Evolutionary conservation across 53 echinoderm and acorn worm species (phyloP).

Genomic region (Holothuria leucospilota): DNA sequence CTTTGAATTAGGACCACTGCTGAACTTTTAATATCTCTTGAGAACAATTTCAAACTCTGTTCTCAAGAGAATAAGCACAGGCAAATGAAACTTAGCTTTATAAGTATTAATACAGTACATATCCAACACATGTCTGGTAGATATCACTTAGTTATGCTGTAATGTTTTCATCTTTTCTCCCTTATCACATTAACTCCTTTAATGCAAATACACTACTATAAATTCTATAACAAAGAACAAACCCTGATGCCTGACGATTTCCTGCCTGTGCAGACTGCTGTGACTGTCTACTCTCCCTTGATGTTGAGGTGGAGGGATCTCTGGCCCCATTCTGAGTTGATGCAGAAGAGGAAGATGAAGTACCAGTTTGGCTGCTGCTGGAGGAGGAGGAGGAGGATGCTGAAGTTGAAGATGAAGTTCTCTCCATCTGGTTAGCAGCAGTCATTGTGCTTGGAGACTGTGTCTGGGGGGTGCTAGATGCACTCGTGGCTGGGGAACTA

Average conservation of each 20-base stretch:
- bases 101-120: too few species aligned
- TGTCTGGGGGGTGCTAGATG: constrained; percentile 31
- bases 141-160: too few species aligned
- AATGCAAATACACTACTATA: too few species aligned
- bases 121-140: too few species aligned
- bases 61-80: too few species aligned
- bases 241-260: not conserved
- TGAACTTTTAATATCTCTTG: too few species aligned
- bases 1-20: too few species aligned
- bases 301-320: constrained; percentile 22
- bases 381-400: not conserved
- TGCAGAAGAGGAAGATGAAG: constrained; percentile 51
- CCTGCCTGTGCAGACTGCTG: not conserved
- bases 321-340: constrained; percentile 38
- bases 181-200: too few species aligned
- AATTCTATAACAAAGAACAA: too few species aligned
- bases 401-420: not conserved
- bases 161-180: too few species aligned
- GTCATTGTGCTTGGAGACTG: constrained; percentile 29
- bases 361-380: constrained; percentile 24
- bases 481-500: constrained; percentile 18
- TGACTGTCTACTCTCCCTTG: not conserved
- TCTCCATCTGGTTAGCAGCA: constrained; percentile 9
- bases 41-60: too few species aligned
- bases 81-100: too few species aligned